Evolutionary conservation across 1,140 invertebrate species (phyloP), one percentile per base, ranked within the genome.

Genomic region (Cherax quadricarinatus): DNA sequence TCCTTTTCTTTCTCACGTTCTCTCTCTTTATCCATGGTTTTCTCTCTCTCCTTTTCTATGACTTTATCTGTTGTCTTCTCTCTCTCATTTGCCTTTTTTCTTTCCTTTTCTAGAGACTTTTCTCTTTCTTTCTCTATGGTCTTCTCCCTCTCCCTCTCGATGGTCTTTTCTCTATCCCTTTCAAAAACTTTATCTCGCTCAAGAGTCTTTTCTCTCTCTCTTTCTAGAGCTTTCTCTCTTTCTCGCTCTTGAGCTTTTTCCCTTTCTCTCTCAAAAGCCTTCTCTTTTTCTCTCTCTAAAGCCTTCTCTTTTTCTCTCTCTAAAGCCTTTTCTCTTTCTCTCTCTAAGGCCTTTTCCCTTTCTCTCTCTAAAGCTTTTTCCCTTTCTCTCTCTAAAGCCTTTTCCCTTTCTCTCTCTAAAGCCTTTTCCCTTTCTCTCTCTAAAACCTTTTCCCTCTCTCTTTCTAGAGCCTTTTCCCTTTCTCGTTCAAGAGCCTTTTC

Each of bases 171-270:
- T 73, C 88, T 89, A 18, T 83, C 81, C 57, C 73, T 88, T 24
- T 88, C 86, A 12, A 73, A 51, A 14, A 30, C 51, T 49, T 75
- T 89, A 10, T 89, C 88, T 10, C 57, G 84, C 82, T 70, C 92
- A 79, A n/a, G 62, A 78, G 51, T 81, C 70, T 89, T 94, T 79
- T 87, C 82, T 51, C 80, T 89, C n/a, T 83, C 62, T 70, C 81
- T 66, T 89, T 94, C 62, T 70, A 41, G 53, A 81, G 51, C 85
- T 60, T 89, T 94, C 73, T 87, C 92, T 18, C 62, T 94, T 79
- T 87, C 92, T 18, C 62, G 10, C 62, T 66, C 62, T 62, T 75
- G 49, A 73, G 73, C 73, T 18, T 75, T 89, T 16, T 93, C 87
- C 73, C 87, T 86, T 21, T 86, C 84, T 51, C 82, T 89, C 30